Evolutionary conservation across 2,113 vertebrate genomes (phyloP).

Genomic region (Chauna torquata): DNA sequence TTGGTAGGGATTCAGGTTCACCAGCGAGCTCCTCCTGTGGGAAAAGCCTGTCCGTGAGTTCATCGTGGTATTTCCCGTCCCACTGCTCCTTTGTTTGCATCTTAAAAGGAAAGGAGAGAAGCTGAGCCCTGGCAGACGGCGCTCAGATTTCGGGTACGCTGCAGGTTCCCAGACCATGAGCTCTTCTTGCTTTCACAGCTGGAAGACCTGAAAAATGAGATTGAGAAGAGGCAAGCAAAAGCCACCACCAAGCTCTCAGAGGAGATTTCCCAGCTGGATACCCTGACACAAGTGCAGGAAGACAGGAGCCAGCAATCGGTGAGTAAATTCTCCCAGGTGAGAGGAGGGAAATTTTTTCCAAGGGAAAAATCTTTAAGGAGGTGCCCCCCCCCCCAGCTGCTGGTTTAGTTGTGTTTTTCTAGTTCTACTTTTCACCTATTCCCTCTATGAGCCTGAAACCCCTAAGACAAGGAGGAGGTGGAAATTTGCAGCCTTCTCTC

Average conservation of each 20-base stretch:
- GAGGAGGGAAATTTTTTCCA: neutral
- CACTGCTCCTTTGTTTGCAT: rapidly evolving
- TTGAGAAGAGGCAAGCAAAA: neutral
- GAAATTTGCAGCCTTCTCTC: neutral
- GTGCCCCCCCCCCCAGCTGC: neutral
- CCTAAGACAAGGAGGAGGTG: too few species aligned
- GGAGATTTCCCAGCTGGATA: neutral
- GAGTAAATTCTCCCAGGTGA: neutral
- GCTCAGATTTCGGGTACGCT: neutral
- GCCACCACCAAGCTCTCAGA: rapidly evolving
- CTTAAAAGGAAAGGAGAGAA: neutral
- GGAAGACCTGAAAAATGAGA: constrained; percentile 34
- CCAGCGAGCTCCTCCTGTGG: neutral
- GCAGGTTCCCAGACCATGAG: neutral
- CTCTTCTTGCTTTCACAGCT: neutral
- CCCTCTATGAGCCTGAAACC: too few species aligned
- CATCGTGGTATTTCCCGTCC: neutral
- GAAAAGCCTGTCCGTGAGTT: neutral
- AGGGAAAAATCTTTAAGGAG: neutral
- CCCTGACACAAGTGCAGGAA: rapidly evolving
- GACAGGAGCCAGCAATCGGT: neutral
- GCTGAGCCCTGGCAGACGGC: rapidly evolving
- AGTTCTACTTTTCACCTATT: rapidly evolving
- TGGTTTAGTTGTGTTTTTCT: neutral
- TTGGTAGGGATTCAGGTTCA: neutral